Evolutionary conservation across 1,140 invertebrate species (phyloP).

Genomic region (Aricia agestis): DNA sequence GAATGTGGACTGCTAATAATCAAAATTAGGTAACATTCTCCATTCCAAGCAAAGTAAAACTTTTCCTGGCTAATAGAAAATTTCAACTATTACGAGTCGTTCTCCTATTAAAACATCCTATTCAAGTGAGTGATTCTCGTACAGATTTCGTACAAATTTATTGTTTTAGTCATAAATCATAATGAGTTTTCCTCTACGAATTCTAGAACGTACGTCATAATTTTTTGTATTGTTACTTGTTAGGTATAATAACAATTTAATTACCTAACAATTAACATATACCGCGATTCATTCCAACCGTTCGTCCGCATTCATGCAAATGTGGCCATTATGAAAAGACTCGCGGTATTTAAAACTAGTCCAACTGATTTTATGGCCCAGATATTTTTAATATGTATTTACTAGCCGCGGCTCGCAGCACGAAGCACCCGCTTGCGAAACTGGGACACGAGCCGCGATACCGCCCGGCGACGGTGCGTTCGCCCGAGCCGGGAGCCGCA

Average conservation of each 20-base stretch:
- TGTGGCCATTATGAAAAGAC: slow-evolving; percentile 14
- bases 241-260: neutral
- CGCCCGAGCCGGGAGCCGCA: neutral
- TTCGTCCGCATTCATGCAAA: neutral
- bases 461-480: neutral
- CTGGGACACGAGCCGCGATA: neutral
- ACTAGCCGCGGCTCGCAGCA: neutral
- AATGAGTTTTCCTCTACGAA: too few relatives aligned
- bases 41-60: too few relatives aligned
- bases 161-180: too few relatives aligned
- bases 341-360: slow-evolving; percentile 9
- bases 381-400: slow-evolving; percentile 17
- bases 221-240: neutral
- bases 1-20: too few relatives aligned
- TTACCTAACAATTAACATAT: neutral
- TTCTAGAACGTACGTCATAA: neutral
- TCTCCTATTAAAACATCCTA: too few relatives aligned
- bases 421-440: neutral
- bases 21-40: too few relatives aligned
- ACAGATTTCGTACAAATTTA: too few relatives aligned
- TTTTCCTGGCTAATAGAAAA: too few relatives aligned
- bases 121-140: too few relatives aligned
- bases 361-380: slow-evolving; percentile 13
- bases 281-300: neutral
- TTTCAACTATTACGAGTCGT: too few relatives aligned